Evolutionary conservation across 2,797 vertebrate genomes (phyloP), one percentile per base, ranked within the genome.

Genomic region (Harpagifer antarcticus): DNA sequence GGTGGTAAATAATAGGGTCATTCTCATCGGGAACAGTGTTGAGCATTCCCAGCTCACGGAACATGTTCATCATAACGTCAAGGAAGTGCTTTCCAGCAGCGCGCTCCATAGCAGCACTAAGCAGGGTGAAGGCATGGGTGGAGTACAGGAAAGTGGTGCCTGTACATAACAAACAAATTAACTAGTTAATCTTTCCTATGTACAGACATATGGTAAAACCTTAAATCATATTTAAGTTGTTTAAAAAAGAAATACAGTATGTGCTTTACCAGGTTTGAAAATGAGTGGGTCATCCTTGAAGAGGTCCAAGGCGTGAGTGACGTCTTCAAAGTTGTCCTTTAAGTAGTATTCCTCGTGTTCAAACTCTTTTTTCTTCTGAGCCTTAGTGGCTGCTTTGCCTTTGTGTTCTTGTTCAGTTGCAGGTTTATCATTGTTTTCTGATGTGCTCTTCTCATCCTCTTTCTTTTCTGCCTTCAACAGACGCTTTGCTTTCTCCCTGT

Each of bases 281-380:
- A 99, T 95, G 45, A 99, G 95, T 16, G 97, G 96, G 82, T 99
- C 98, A 8, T 99, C 95, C 94, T 99, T 98, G 91, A 99, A 99
- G 74, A 99, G 94, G 78, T 96, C 95, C 86, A 99, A 90, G 6
- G 97, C 95, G 45, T 98, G 95, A 53, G 92, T 94, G 74, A 99
- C 96, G 52, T 89, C 96, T 82, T 97, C 96, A 94, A 96, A 98
- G 78, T 94, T 96, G 76, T 97, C 96, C 87, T 97, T 99, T 82
- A 99, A 90, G 87, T 99, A 99, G 86, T 97, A 98, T 74, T 99
- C 98, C 8, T 97, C 95, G 2, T 96, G 95, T 66, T 97, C 96
- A 91, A 98, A 96, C 85, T 98, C 96, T 48, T 92, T 96, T 73
- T 96, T 96, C 65, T 83, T 96, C 86, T 82, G 93, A 63, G 86